A percentile compares a stretch with the other conserved stretches of the same genome.
phyloP scores from a whole-genome alignment of 1,140 invertebrate genomes.

The Elymnias hypermnestra region DNA sequence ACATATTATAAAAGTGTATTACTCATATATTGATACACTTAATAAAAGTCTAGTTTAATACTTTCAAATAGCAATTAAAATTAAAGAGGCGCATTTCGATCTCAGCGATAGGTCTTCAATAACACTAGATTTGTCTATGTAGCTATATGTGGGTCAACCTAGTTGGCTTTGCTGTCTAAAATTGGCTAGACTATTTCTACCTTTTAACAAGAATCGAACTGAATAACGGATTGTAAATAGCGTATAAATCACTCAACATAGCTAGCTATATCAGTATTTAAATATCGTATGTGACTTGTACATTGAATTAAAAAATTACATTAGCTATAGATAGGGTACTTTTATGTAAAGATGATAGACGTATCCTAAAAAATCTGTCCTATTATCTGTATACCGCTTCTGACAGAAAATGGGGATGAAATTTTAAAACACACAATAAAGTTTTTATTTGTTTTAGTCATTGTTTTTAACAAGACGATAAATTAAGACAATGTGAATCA shows the following conservation, averaged over 20 bases:
- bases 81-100: slow-evolving; percentile 39
- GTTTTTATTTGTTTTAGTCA: too few species aligned
- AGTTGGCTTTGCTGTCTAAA: slow-evolving; percentile 35
- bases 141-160: slow-evolving; percentile 42
- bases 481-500: slow-evolving; percentile 2
- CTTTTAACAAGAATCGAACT: neutral
- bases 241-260: too few species aligned
- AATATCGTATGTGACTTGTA: too few species aligned
- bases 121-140: slow-evolving; percentile 16
- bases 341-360: too few species aligned
- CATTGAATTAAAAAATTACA: too few species aligned
- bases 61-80: slow-evolving; percentile 41
- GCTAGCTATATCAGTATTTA: too few species aligned
- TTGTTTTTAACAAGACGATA: neutral
- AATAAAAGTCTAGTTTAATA: neutral
- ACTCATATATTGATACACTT: neutral
- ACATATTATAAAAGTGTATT: too few species aligned
- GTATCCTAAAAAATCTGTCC: too few species aligned
- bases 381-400: too few species aligned
- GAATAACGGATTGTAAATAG: neutral
- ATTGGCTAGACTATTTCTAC: slow-evolving; percentile 19
- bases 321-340: too few species aligned
- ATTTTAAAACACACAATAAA: neutral
- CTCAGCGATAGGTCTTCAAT: slow-evolving; percentile 17
- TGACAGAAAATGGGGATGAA: neutral